Base-by-base conservation (phyloP, 2,797 vertebrate genomes). In the Toxotes lorentzi region DNA sequence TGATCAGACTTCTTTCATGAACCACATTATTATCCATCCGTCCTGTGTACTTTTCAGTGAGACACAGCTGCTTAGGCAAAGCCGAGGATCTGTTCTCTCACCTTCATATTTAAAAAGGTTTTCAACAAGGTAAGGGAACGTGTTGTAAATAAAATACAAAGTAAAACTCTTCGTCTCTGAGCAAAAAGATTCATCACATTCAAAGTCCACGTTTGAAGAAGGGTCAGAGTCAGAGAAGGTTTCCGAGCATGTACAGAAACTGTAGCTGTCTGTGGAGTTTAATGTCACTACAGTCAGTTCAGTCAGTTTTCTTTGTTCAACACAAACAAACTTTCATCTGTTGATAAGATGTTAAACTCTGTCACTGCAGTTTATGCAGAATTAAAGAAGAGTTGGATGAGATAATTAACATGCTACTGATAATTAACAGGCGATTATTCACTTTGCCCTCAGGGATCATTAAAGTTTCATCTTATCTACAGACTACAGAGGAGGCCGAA, bases 361-460 rank as follows among this genome's bases (percentile, higher is more conserved):
- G 30, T 65, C 48, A 34, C 65, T 65, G 59, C 50, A 27, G n/a
- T 60, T 72, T 17, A 72, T 45, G 54, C 40, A 65, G 47, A 73
- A 67, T 62, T 45, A 47, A 84, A 54, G 54, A 57, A 43, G 58
- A 61, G 73, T 64, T 65, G 58, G 58, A 59, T 24, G 23, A 68
- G 71, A 78, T 81, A 64, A 79, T 85, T 73, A 84, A 80, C 30
- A 59, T 1, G 4, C 48, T 70, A 61, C 65, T 41, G 34, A 66
- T 78, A 81, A 81, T 84, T 82, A 85, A 82, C 76, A 62, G 41
- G 73, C 76, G 45, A 79, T 86, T 82, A 73, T 86, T 82, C 84
- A 77, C 56, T 82, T 69, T 70, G 43, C 48, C 82, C 79, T 79
- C 69, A 40, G 83, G 79, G 59, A 79, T 60, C 76, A 85, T 79